Evolutionary conservation across 2,797 vertebrate genomes (phyloP), one percentile per base, ranked within the genome.

Genomic region (Tapera naevia): DNA sequence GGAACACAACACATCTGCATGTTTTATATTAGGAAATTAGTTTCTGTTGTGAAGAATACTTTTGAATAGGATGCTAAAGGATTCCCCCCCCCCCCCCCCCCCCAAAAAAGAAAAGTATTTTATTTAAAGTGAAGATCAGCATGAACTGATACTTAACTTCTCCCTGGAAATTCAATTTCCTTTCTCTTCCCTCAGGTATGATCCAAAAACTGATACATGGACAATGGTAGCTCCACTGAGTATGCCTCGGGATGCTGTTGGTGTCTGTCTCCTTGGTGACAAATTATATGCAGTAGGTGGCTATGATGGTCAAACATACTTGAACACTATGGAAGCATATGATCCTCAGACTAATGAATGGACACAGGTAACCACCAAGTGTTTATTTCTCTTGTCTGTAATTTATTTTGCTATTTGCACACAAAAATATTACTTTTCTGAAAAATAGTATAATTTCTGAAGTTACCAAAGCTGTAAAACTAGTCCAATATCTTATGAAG

Each of bases 191-290:
- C 89, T 78, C 85, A 98, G 98, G 45, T 98, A 98, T 69, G 98
- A 98, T 80, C 98, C 98, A 33, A 98, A 98, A 97, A 98, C 98
- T 51, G 98, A 98, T 87, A 98, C 98, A 2, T 98, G 98, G 98
- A 98, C 98, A 60, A 98, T 98, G 97, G 98, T 98, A 39, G 97
- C 98, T 86, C 98, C 98, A n/a, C 83, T 98, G 86, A 98, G 97
- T 91, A 98, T 98, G 97, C 98, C 98, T 81, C 95, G 98, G 96
- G 98, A 98, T 94, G 98, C 98, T 86, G 98, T 98, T 92, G 98
- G 98, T 35, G 98, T 98, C 41, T 98, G 98, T 85, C 98, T 98
- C 21, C 98, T 98, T 82, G 98, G 98, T 75, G 98, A 98, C 83
- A 98, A 96, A 83, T 89, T 98, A 41, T 98, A 98, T 48, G 98